A percentile compares a stretch with the other conserved stretches of the same genome.
These are phyloP conservation scores for Columba guinea DNA, from an alignment of 2,797 vertebrate species.

Conservation along the genomic window DNA sequence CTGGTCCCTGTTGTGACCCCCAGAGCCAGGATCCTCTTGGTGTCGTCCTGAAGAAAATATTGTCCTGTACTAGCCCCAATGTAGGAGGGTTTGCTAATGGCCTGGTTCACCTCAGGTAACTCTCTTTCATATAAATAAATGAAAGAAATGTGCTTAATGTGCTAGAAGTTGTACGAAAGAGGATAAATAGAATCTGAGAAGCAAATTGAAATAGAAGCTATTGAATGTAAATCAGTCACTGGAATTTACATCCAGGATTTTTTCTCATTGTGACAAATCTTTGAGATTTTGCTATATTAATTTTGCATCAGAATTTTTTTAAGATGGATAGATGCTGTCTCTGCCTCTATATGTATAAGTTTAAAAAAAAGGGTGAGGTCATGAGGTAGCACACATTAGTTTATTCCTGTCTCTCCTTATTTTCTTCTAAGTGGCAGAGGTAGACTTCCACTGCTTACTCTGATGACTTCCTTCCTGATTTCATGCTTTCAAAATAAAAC, in stretches of 20 bases:
- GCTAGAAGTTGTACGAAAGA: neutral
- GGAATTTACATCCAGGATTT: neutral
- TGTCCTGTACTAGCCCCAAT: neutral
- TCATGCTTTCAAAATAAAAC: neutral
- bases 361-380: neutral
- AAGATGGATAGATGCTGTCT: neutral
- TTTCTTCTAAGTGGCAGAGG: neutral
- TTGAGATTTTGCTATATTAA: neutral
- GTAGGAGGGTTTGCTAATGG: neutral
- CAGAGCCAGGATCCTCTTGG: neutral
- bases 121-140: neutral
- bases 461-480: neutral
- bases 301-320: neutral
- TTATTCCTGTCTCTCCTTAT: neutral
- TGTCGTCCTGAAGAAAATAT: neutral
- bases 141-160: neutral
- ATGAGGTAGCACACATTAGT: neutral
- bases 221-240: neutral
- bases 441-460: neutral
- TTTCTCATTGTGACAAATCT: neutral
- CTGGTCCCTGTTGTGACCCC: neutral
- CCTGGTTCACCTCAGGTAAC: neutral
- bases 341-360: neutral
- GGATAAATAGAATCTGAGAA: neutral
- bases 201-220: neutral